phyloP scores from a whole-genome alignment of 2,797 vertebrate species.

The Helicolenus hilgendorfi region DNA sequence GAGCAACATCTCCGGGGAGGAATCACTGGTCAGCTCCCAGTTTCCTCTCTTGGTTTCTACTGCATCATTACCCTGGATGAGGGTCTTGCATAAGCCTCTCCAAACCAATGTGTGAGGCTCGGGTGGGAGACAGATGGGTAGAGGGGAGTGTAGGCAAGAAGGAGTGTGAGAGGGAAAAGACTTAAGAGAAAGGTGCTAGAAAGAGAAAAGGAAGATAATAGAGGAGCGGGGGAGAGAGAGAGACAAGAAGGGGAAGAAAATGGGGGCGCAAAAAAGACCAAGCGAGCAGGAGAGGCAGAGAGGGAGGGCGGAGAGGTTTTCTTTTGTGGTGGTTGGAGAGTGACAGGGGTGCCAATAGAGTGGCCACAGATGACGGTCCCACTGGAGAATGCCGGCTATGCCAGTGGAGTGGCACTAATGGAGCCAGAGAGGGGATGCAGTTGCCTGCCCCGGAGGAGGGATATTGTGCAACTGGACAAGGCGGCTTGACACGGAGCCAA shows the following conservation, averaged over 20 bases:
- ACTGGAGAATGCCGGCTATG: constrained; percentile 89
- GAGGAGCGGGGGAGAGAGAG: constrained; percentile 44
- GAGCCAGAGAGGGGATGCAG: constrained; percentile 87
- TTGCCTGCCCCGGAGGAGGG: constrained; percentile 86
- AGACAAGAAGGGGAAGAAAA: constrained; percentile 72
- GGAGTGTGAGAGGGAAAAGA: constrained; percentile 53
- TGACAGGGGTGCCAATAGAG: constrained; percentile 87
- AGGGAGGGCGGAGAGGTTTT: constrained; percentile 68
- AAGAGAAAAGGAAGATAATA: constrained; percentile 77
- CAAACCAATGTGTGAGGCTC: constrained; percentile 75
- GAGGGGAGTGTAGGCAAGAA: constrained; percentile 42
- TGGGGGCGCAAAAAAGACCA: constrained; percentile 71
- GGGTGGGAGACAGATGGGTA: constrained; percentile 37
- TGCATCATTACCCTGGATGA: constrained; percentile 80
- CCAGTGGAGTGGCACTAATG: constrained; percentile 89
- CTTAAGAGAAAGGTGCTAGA: constrained; percentile 76
- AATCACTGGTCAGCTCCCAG: constrained; percentile 80
- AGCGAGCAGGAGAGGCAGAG: constrained; percentile 66
- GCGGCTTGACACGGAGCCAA: constrained; percentile 87
- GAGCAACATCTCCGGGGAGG: constrained; percentile 78
- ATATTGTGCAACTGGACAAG: constrained; percentile 90
- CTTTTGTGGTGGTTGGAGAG: constrained; percentile 81
- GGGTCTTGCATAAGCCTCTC: constrained; percentile 89
- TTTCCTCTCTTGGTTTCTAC: constrained; percentile 79
- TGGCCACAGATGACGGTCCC: constrained; percentile 87